These are phyloP conservation scores for Brachionus angularis DNA, from an alignment of 1,140 invertebrate genomes.

Conservation along the genomic window DNA sequence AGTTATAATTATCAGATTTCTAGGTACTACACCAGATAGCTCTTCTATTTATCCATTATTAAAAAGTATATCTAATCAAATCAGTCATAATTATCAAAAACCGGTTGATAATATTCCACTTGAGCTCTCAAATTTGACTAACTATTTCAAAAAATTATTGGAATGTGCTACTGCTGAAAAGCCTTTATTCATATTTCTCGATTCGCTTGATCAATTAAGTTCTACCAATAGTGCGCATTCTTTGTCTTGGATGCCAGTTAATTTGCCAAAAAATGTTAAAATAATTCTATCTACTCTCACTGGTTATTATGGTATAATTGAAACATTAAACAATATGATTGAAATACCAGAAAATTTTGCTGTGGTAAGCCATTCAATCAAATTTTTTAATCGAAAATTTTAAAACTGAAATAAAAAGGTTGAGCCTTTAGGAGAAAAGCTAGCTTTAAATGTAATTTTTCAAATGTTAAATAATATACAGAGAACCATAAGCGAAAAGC, in stretches of 20 bases:
- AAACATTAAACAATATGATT: slow-evolving; percentile 73
- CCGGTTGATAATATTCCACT: slow-evolving; percentile 88
- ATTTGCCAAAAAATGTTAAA: slow-evolving; percentile 82
- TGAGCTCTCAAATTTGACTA: slow-evolving; percentile 87
- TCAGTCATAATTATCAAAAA: slow-evolving; percentile 87
- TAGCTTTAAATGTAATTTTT: slow-evolving; percentile 65
- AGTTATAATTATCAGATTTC: slow-evolving; percentile 81
- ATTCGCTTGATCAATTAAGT: slow-evolving; percentile 91
- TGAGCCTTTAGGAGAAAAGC: slow-evolving; percentile 64
- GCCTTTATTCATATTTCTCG: slow-evolving; percentile 68
- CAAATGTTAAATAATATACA: slow-evolving; percentile 58
- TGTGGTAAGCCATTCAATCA: too few species aligned
- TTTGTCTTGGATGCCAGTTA: slow-evolving; percentile 88
- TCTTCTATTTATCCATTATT: slow-evolving; percentile 86
- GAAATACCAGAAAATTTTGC: slow-evolving; percentile 84
- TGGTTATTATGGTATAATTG: slow-evolving; percentile 53
- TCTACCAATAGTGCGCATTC: slow-evolving; percentile 87
- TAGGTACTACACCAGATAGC: slow-evolving; percentile 93
- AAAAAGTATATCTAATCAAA: slow-evolving; percentile 89
- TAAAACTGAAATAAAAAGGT: too few species aligned
- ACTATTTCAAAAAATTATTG: slow-evolving; percentile 87
- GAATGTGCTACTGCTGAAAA: slow-evolving; percentile 47
- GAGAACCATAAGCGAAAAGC: slow-evolving; percentile 71
- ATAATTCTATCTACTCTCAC: slow-evolving; percentile 68
- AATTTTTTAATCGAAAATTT: not conserved